A percentile compares a stretch with the other conserved stretches of the same genome.
Evolutionary conservation across 2,888 invertebrate genomes (phyloP).

Genomic region (Carpatolechia fugitivella): DNA sequence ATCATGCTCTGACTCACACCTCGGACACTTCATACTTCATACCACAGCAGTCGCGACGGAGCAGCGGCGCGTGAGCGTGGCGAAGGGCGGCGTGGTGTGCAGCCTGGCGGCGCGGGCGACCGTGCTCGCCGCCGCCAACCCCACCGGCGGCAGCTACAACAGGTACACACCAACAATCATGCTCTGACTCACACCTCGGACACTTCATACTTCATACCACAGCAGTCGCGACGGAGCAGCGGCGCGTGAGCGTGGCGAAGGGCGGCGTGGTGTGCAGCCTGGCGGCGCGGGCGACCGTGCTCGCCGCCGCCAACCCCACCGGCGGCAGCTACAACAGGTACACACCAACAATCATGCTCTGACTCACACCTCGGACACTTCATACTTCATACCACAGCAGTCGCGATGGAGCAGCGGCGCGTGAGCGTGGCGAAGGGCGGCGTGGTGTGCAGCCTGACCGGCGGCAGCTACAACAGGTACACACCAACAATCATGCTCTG

Average conservation of each 20-base stretch:
- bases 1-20: no score
- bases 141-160: conserved; percentile 92
- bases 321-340: conserved; percentile 91
- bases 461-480: neutral
- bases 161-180: conserved; percentile 58
- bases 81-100: conserved; percentile 92
- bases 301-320: conserved; percentile 96
- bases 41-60: conserved; percentile 86
- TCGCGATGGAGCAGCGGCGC: no score
- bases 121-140: conserved; percentile 96
- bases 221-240: conserved; percentile 85
- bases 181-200: neutral
- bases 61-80: conserved; percentile 78
- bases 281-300: conserved; percentile 89
- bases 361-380: no score
- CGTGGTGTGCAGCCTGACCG: no score
- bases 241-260: conserved; percentile 93
- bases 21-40: no score
- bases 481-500: no score
- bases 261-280: conserved; percentile 91
- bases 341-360: no score
- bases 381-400: no score
- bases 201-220: no score
- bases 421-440: no score
- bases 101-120: conserved; percentile 91